Evolutionary conservation across 2,797 vertebrate species (phyloP).

Genomic region (Pantherophis vulpinus): DNA sequence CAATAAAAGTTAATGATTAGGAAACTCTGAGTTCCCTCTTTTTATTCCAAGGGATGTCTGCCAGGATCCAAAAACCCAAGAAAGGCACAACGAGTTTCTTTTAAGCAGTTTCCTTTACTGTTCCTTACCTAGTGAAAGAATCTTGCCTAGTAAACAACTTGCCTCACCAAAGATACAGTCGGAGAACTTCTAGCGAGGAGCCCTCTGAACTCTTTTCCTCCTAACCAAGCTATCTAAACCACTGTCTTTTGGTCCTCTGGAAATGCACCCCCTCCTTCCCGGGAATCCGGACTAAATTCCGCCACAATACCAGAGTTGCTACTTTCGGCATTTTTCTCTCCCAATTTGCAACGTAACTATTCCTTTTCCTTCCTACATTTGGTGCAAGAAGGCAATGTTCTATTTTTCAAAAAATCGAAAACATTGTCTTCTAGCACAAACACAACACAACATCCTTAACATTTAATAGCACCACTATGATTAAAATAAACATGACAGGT

Average conservation of each 20-base stretch:
- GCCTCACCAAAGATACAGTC: background rate
- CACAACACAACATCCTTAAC: background rate
- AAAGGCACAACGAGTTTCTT: too few species aligned
- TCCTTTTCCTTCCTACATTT: conserved; percentile 5
- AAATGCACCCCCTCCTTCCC: background rate
- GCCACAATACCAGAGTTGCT: conserved; percentile 15
- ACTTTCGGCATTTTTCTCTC: conserved; percentile 32
- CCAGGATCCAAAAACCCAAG: background rate
- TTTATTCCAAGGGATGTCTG: background rate
- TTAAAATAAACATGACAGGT: background rate
- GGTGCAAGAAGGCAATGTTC: background rate
- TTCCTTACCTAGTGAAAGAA: background rate
- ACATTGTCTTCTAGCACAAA: conserved; percentile 52
- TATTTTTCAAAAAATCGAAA: background rate
- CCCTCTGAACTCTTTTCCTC: background rate
- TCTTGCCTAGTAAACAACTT: background rate
- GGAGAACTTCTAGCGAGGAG: background rate
- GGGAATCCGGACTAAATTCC: background rate
- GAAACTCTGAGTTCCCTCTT: background rate
- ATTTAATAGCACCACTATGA: conserved; percentile 45
- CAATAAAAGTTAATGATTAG: conserved; percentile 2
- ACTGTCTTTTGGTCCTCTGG: background rate
- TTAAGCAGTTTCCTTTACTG: background rate
- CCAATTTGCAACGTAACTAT: conserved; percentile 16
- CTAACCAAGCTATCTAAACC: background rate